Conservation (phyloP, 1,140 invertebrate species). For the Helicoverpa armigera region DNA sequence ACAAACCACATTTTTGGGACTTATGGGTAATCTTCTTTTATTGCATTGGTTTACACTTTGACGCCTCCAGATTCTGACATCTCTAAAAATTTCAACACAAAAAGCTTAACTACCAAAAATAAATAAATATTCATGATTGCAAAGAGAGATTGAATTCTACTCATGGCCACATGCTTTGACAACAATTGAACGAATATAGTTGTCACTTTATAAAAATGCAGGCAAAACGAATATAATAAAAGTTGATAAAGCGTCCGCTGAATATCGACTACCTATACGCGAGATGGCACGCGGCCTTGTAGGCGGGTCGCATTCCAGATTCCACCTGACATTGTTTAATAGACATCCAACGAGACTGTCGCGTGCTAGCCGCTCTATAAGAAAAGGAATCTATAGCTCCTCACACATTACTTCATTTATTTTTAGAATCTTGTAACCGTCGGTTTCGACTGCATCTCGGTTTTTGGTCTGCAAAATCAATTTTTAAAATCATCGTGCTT, state of each 20-base stretch:
- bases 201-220: conserved; percentile 16
- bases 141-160: conserved; percentile 5
- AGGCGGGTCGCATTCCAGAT: conserved; percentile 82
- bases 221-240: conserved; percentile 31
- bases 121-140: background rate
- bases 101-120: too few species aligned
- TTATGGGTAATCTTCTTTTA: too few species aligned
- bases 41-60: too few species aligned
- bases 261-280: conserved; percentile 49
- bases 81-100: too few species aligned
- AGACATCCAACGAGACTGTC: conserved; percentile 61
- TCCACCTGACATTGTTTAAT: conserved; percentile 80
- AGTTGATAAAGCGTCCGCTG: conserved; percentile 44
- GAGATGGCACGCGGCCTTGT: conserved; percentile 76
- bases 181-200: conserved; percentile 10
- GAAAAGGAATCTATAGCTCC: conserved; percentile 49
- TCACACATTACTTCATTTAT: conserved; percentile 43
- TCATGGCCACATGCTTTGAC: background rate
- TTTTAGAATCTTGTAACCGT: conserved; percentile 44
- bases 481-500: conserved; percentile 20
- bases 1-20: too few species aligned
- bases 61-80: too few species aligned
- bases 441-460: conserved; percentile 11
- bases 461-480: conserved; percentile 24
- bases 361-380: conserved; percentile 50